Conservation (phyloP, 2,888 invertebrate genomes). For the Meganola albula region DNA sequence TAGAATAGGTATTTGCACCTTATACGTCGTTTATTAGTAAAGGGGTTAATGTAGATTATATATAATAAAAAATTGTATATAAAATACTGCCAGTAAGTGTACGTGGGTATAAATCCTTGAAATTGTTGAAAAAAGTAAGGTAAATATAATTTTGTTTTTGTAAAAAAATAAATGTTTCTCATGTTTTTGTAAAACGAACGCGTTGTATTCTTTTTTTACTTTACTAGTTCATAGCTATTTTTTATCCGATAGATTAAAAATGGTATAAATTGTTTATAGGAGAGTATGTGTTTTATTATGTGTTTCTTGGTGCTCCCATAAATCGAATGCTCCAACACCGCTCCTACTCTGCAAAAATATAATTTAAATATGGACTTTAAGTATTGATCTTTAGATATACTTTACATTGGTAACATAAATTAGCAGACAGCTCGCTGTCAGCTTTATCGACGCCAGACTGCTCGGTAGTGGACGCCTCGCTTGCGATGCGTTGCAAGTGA, state of each 20-base stretch:
- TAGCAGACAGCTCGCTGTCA: too few species aligned
- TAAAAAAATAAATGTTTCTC: slow-evolving; percentile 21
- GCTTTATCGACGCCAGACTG: too few species aligned
- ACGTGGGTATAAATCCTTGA: slow-evolving; percentile 17
- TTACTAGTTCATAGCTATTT: slow-evolving; percentile 64
- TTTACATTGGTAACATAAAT: too few species aligned
- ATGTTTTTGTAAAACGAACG: slow-evolving; percentile 22
- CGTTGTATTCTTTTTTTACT: slow-evolving; percentile 41
- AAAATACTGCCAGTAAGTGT: slow-evolving; percentile 28
- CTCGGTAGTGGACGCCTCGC: too few species aligned
- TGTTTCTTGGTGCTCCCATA: too few species aligned
- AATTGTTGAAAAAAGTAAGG: slow-evolving; percentile 16
- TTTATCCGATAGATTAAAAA: slow-evolving; percentile 59
- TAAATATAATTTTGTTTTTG: slow-evolving; percentile 19
- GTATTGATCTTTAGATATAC: too few species aligned
- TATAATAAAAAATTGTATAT: slow-evolving; percentile 29
- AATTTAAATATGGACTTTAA: too few species aligned
- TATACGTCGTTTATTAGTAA: not conserved
- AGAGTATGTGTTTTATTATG: slow-evolving; percentile 27
- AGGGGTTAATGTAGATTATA: slow-evolving; percentile 19
- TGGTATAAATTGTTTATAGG: slow-evolving; percentile 36
- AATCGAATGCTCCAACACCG: too few species aligned
- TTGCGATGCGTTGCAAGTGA: too few species aligned
- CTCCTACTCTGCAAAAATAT: too few species aligned
- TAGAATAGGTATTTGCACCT: too few species aligned